Conservation (phyloP, 2,113 vertebrate genomes). For the Gallinago jamesoni region DNA sequence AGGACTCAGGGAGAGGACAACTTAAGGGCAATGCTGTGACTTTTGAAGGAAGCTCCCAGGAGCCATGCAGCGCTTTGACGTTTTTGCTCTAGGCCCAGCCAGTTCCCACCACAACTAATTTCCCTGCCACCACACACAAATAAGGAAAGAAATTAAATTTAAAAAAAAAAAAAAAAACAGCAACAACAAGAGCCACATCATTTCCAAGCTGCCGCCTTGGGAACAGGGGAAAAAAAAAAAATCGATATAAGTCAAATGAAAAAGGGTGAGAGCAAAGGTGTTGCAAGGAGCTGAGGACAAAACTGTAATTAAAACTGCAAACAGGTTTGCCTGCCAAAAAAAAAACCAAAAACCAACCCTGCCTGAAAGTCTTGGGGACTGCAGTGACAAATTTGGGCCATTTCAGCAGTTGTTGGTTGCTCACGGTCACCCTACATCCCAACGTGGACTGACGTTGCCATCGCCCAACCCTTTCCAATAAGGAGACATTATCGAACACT, state of each 20-base stretch:
- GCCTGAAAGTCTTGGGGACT: slow-evolving; percentile 5
- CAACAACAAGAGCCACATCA: background rate
- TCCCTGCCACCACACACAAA: background rate
- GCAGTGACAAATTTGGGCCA: background rate
- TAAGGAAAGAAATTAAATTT: slow-evolving; percentile 32
- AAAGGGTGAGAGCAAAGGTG: background rate
- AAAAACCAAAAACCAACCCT: background rate
- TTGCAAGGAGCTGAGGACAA: slow-evolving; percentile 23
- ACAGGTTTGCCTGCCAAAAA: background rate
- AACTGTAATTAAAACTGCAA: slow-evolving; percentile 26
- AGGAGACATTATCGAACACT: background rate
- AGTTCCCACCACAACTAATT: background rate
- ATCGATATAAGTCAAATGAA: background rate
- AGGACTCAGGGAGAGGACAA: background rate
- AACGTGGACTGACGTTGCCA: fast-evolving
- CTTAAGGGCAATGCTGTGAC: background rate
- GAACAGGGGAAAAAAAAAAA: background rate
- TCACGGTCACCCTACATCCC: background rate
- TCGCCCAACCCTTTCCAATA: background rate
- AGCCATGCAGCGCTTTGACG: fast-evolving
- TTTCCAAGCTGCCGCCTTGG: slow-evolving; percentile 14
- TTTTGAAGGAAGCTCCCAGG: background rate
- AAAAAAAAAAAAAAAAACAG: background rate
- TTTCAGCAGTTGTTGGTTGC: background rate
- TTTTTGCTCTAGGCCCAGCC: background rate